Percentiles rank a stretch among this genome's conserved stretches.
Evolutionary conservation across 2,888 invertebrate genomes (phyloP).

Genomic region (Watsonalla binaria): DNA sequence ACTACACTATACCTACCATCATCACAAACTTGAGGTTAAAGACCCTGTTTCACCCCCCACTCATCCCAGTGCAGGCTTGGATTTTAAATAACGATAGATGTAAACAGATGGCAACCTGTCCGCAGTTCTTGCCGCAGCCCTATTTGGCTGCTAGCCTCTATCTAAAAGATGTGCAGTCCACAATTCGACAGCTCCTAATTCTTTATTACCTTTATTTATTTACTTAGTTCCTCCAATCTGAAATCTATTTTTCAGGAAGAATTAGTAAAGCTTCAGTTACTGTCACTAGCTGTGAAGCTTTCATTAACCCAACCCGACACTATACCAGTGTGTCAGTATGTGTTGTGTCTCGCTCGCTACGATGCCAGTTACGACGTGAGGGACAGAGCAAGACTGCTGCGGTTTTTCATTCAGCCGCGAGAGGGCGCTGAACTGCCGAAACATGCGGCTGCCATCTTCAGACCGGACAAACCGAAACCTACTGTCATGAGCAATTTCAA

Average conservation of each 20-base stretch:
- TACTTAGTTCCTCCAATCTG: background rate
- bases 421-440: constrained; percentile 71
- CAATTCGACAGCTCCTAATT: too few relatives aligned
- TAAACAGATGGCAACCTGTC: too few relatives aligned
- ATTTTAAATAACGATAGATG: too few relatives aligned
- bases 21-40: too few relatives aligned
- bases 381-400: constrained; percentile 94
- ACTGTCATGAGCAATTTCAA: constrained; percentile 90
- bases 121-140: too few relatives aligned
- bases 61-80: too few relatives aligned
- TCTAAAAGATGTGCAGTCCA: too few relatives aligned
- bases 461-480: constrained; percentile 96
- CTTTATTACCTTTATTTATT: too few relatives aligned
- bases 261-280: constrained; percentile 95
- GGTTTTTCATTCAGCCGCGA: constrained; percentile 72
- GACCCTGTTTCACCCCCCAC: too few relatives aligned
- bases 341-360: constrained; percentile 96
- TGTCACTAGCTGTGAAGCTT: constrained; percentile 96
- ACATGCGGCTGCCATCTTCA: constrained; percentile 90
- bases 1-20: background rate
- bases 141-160: too few relatives aligned
- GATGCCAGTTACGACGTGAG: constrained; percentile 99
- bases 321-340: constrained; percentile 92
- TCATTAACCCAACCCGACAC: constrained; percentile 93
- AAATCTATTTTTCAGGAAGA: constrained; percentile 82